phyloP scores from a whole-genome alignment of 37 sponge, comb jelly and placozoan species.

The Lycopodina hypogea region DNA sequence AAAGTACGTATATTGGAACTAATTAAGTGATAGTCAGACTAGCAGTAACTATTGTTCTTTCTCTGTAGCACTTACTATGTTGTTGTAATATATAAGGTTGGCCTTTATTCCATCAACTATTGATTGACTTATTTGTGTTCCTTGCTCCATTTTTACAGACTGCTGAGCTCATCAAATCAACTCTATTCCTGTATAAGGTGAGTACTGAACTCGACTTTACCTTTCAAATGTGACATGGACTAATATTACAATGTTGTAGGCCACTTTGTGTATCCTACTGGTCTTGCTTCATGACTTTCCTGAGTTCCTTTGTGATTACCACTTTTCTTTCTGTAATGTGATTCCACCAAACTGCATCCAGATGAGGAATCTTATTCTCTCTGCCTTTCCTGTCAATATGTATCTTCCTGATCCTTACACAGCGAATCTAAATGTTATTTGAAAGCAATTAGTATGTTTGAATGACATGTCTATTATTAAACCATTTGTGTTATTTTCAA shows the following conservation, averaged over 20 bases:
- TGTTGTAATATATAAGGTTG: conserved; percentile 68
- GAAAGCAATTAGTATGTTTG: background rate
- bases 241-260: too few relatives aligned
- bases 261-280: conserved; percentile 91
- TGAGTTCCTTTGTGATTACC: conserved; percentile 99
- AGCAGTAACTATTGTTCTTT: background rate
- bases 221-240: too few relatives aligned
- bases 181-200: conserved; percentile 94
- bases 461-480: background rate
- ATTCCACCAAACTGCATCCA: conserved; percentile 99
- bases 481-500: conserved; percentile 9
- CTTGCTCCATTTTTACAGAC: conserved; percentile 95
- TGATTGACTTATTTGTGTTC: conserved; percentile 95
- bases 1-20: conserved; percentile 35
- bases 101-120: conserved; percentile 93
- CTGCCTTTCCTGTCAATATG: conserved; percentile 98
- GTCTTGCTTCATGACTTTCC: conserved; percentile 99
- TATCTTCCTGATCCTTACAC: conserved; percentile 99
- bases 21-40: background rate
- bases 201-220: too few relatives aligned
- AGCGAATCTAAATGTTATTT: conserved; percentile 91
- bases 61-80: background rate
- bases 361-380: conserved; percentile 97
- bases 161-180: conserved; percentile 90
- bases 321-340: conserved; percentile 98